A percentile compares a stretch with the other conserved stretches of the same genome.
Evolutionary conservation across 2,888 invertebrate species (phyloP).

Genomic region (Mesochorus sp.): DNA sequence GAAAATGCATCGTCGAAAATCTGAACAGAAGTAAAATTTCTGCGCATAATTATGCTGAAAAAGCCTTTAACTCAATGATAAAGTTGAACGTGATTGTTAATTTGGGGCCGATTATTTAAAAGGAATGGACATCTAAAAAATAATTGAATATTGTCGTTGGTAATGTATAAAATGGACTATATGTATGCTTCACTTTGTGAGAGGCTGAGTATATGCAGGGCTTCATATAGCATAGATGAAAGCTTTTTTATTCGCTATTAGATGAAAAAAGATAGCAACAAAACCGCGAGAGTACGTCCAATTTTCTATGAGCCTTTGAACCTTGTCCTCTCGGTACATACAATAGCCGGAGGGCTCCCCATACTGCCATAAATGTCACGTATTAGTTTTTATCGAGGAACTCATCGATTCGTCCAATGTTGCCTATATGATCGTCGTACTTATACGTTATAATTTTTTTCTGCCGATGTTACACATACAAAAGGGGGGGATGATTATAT

Average conservation of each 20-base stretch:
- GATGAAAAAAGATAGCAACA: not conserved
- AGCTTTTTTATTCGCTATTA: constrained; percentile 52
- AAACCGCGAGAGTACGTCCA: constrained; percentile 16
- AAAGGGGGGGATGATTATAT: not conserved
- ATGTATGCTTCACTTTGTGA: not conserved
- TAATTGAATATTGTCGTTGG: not conserved
- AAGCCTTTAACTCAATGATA: too few species aligned
- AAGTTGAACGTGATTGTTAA: too few species aligned
- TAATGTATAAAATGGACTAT: not conserved
- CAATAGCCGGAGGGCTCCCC: not conserved
- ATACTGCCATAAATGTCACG: not conserved
- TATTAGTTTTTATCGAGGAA: constrained; percentile 47
- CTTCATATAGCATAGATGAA: constrained; percentile 18
- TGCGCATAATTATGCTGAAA: too few species aligned
- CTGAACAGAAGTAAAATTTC: not conserved
- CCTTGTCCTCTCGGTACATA: constrained; percentile 1
- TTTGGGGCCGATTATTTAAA: too few species aligned
- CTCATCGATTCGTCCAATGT: constrained; percentile 32
- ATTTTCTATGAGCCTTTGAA: constrained; percentile 52
- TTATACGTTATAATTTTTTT: not conserved
- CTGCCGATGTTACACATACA: not conserved
- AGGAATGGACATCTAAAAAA: too few species aligned
- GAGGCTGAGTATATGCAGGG: not conserved
- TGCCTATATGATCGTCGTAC: not conserved
- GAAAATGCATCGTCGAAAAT: not conserved